A percentile compares a stretch with the other conserved stretches of the same genome.
Evolutionary conservation across 1,140 invertebrate species (phyloP).

Genomic region (Trissolcus basalis): DNA sequence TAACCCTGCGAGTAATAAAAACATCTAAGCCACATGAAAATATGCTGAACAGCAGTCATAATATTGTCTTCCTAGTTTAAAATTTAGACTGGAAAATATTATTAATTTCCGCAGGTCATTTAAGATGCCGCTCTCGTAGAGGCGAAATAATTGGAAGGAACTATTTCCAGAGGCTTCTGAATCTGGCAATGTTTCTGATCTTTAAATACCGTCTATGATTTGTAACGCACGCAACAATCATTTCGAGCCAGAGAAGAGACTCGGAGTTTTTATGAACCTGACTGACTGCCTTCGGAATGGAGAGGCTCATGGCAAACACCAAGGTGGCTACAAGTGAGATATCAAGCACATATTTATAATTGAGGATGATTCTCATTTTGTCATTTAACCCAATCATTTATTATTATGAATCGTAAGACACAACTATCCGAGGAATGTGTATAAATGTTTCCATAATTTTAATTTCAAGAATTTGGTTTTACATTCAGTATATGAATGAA

Average conservation of each 20-base stretch:
- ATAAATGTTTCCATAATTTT: too few relatives aligned
- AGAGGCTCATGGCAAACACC: constrained; percentile 26
- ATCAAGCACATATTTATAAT: constrained; percentile 48
- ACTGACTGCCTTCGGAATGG: constrained; percentile 52
- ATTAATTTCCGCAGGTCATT: constrained; percentile 12
- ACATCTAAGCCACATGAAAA: too few relatives aligned
- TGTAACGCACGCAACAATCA: constrained; percentile 40
- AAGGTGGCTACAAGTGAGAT: constrained; percentile 25
- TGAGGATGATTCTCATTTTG: constrained; percentile 8
- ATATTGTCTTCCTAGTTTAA: too few relatives aligned
- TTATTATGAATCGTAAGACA: too few relatives aligned
- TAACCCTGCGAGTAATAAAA: too few relatives aligned
- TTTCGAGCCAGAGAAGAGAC: constrained; percentile 31
- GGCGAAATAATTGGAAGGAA: neutral
- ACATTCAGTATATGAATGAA: too few relatives aligned
- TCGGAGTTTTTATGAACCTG: constrained; percentile 47
- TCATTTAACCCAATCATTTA: too few relatives aligned
- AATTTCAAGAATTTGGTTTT: too few relatives aligned
- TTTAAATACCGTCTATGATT: constrained; percentile 31
- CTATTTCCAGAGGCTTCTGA: constrained; percentile 1
- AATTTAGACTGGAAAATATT: neutral
- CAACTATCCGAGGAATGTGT: too few relatives aligned
- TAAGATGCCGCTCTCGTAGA: neutral
- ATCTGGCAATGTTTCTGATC: constrained; percentile 18
- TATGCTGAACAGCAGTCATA: neutral